A percentile compares a stretch with the other conserved stretches of the same genome.
Evolutionary conservation across 2,888 invertebrate species (phyloP).

Genomic region (Rhynchonema sp.): DNA sequence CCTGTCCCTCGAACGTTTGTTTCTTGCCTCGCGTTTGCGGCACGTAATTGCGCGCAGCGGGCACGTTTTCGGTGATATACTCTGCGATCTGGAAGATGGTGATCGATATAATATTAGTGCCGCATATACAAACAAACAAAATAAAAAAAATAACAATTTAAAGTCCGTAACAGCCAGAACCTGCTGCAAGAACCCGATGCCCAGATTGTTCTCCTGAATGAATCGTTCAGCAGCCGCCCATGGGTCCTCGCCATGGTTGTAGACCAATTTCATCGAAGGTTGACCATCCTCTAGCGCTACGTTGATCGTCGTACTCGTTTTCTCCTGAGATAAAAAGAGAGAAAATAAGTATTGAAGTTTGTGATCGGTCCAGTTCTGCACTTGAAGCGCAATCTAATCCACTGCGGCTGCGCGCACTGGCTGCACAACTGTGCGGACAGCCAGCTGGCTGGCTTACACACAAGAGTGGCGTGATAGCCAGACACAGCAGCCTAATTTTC

Average conservation of each 20-base stretch:
- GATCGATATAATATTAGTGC: no score
- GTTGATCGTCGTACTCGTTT: slow-evolving; percentile 13
- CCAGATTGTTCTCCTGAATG: slow-evolving; percentile 60
- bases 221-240: slow-evolving; percentile 77
- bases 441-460: no score
- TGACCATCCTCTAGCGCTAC: slow-evolving; percentile 19
- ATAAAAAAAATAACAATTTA: background rate
- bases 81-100: background rate
- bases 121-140: no score
- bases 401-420: no score
- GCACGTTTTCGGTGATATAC: background rate
- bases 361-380: no score
- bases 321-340: no score
- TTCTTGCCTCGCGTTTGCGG: background rate
- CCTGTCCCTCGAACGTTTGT: background rate
- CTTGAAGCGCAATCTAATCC: no score
- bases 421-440: no score
- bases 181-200: slow-evolving; percentile 62
- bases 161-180: slow-evolving; percentile 88
- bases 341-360: no score
- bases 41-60: background rate
- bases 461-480: no score
- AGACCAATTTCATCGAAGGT: slow-evolving; percentile 15
- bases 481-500: no score
- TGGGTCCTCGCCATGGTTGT: slow-evolving; percentile 52